Conservation (phyloP, 1,140 invertebrate genomes). For the Pseudomyrmex dendroicus region DNA sequence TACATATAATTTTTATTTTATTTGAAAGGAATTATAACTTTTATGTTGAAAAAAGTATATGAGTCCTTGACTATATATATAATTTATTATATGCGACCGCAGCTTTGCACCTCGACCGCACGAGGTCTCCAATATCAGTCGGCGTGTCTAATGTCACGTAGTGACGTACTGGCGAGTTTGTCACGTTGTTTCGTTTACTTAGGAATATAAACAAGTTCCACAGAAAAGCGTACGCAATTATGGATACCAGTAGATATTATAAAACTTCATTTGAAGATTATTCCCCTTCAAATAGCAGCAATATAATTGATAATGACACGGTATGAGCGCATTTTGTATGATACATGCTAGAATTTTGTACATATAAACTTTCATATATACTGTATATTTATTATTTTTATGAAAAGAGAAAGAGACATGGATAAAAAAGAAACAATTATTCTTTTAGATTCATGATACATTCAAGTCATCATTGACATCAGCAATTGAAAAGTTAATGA, state of each 20-base stretch:
- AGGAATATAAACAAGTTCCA: too few species aligned
- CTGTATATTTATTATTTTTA: slow-evolving; percentile 1
- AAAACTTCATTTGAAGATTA: slow-evolving; percentile 75
- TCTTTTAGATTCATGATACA: slow-evolving; percentile 71
- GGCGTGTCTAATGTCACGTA: too few species aligned
- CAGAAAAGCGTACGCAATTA: slow-evolving; percentile 1
- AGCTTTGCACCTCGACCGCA: too few species aligned
- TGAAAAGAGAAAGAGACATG: background rate
- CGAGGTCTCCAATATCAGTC: too few species aligned
- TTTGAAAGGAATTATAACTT: too few species aligned
- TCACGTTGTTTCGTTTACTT: too few species aligned
- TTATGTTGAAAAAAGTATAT: too few species aligned
- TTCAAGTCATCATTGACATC: slow-evolving; percentile 71
- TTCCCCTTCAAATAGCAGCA: slow-evolving; percentile 31
- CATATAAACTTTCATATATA: background rate
- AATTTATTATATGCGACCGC: too few species aligned
- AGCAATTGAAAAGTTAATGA: slow-evolving; percentile 68
- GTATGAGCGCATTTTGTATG: slow-evolving; percentile 60
- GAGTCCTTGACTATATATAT: too few species aligned
- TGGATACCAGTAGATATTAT: slow-evolving; percentile 66
- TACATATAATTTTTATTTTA: too few species aligned
- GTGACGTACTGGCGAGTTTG: too few species aligned
- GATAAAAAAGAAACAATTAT: background rate
- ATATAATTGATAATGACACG: slow-evolving; percentile 58
- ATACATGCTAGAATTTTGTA: slow-evolving; percentile 10